Conservation (phyloP, 2,113 vertebrate genomes). For the Coracopsis vasa region DNA sequence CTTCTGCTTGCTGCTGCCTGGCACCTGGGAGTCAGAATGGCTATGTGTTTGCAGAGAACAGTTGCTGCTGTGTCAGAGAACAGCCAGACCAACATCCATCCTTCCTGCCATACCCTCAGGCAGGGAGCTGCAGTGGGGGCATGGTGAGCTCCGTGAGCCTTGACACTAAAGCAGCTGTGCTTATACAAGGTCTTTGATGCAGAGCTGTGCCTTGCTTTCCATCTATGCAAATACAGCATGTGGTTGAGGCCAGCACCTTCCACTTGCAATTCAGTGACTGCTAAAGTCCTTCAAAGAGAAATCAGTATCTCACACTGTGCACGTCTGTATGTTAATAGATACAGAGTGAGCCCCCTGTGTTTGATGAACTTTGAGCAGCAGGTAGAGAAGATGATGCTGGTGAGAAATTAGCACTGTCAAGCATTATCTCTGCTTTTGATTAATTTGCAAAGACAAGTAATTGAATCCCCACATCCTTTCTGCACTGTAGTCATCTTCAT, state of each 20-base stretch:
- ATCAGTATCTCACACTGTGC: fast-evolving
- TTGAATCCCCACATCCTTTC: not conserved
- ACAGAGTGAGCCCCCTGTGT: not conserved
- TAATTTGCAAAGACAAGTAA: slow-evolving; percentile 6
- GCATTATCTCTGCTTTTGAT: not conserved
- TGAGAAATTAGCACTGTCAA: not conserved
- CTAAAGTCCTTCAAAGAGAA: not conserved
- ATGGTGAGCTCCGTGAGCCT: fast-evolving
- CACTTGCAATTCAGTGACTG: fast-evolving
- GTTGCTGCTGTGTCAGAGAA: not conserved
- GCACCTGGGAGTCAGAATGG: not conserved
- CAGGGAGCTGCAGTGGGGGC: not conserved
- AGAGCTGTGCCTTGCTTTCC: not conserved
- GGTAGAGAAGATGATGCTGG: not conserved
- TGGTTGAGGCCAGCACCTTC: not conserved
- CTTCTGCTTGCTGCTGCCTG: not conserved
- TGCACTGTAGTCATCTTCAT: not conserved
- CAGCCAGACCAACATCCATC: not conserved
- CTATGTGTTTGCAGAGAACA: not conserved
- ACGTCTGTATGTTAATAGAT: fast-evolving
- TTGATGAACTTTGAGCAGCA: not conserved
- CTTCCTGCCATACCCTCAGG: not conserved
- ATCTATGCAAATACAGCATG: not conserved
- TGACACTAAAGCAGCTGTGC: not conserved
- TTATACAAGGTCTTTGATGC: not conserved